Evolutionary conservation across 2,113 vertebrate genomes (phyloP), one percentile per base, ranked within the genome.

Genomic region (Podocnemis expansa): DNA sequence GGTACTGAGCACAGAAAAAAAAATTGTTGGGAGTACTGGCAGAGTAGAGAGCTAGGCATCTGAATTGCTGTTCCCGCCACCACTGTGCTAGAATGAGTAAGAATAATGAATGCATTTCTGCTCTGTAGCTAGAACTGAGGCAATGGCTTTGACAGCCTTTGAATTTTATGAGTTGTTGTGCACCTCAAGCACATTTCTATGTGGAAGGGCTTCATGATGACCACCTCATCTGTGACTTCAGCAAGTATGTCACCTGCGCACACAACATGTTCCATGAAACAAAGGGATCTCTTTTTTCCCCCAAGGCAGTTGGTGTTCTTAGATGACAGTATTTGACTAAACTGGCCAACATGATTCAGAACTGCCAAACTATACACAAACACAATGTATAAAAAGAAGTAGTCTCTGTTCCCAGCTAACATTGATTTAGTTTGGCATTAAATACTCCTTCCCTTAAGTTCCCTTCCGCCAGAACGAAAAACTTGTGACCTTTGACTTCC

Each of bases 351-450:
- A 47, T 27, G 95, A 91, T 93, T 97, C 96, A 92, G 84, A 96
- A 60, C 96, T 98, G 98, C 98, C 98, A 98, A 98, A 63, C 25
- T 84, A 89, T 95, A 96, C 93, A 97, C 90, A 90, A 96, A 93
- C 96, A 95, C 96, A 96, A 96, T 17, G 82, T 97, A 96, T 89
- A 79, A 93, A 91, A 96, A 87, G 91, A 90, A 80, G 93, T 93
- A 97, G 91, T 88, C 96, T 97, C 94, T 90, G 38, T 90, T 97
- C 97, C 95, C 96, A 78, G 67, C 95, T 96, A 95, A 96, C 95
- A n/a, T 91, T 95, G 90, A 97, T 96, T 96, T 95, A 96, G 89
- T 93, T 91, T 96, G 97, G 97, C 94, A 87, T 85, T 56, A 75
- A 80, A 47, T 27, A 67, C 87, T 85, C 83, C 87, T 93, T 86